phyloP scores from a whole-genome alignment of 1,140 invertebrate species.

The Olivierus martensii region DNA sequence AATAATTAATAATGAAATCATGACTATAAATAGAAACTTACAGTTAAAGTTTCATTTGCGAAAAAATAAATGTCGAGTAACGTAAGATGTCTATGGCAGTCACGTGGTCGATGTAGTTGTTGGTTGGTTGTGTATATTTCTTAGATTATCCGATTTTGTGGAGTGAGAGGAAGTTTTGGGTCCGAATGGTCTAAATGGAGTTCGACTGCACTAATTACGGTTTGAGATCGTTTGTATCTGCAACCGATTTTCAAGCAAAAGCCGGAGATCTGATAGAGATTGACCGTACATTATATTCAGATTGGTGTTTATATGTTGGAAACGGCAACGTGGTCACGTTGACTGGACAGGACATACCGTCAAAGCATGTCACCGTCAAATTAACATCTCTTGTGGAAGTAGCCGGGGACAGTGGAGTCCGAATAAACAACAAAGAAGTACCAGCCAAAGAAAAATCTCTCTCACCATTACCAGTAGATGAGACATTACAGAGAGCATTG shows the following conservation, averaged over 20 bases:
- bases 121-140: no score
- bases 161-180: no score
- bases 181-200: no score
- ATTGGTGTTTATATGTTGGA: constrained; percentile 28
- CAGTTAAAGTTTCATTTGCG: no score
- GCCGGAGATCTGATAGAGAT: constrained; percentile 27
- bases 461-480: constrained; percentile 18
- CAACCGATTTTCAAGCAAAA: constrained; percentile 9
- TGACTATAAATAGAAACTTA: no score
- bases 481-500: constrained; percentile 19
- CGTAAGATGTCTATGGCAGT: no score
- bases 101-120: no score
- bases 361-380: constrained; percentile 17
- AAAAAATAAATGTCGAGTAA: no score
- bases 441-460: constrained; percentile 22
- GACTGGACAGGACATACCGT: constrained; percentile 16
- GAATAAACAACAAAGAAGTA: constrained; percentile 26
- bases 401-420: constrained; percentile 21
- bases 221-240: constrained; percentile 11
- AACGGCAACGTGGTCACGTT: constrained; percentile 24
- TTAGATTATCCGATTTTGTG: no score
- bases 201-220: constrained; percentile 4
- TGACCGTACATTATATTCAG: constrained; percentile 23
- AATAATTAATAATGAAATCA: no score
- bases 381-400: constrained; percentile 17